Evolutionary conservation across 2,888 invertebrate species (phyloP), one percentile per base, ranked within the genome.

Genomic region (Tetragnatha montana): DNA sequence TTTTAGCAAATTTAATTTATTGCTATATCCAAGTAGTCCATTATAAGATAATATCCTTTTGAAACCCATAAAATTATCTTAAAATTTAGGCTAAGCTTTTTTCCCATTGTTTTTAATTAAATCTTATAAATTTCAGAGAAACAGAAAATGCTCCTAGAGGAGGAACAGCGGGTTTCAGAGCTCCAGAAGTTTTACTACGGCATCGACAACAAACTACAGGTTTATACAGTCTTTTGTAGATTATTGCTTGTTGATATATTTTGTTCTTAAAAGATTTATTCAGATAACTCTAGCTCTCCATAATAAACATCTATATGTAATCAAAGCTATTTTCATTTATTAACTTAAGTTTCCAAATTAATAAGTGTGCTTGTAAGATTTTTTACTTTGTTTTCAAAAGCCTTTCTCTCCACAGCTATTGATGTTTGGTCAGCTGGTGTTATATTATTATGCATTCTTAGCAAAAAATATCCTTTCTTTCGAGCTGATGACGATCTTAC

Each of bases 401-500:
- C 1, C 1, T n/a, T 60, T 60, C 51, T 6, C 79, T 47, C 22
- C 7, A 12, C 21, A 95, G 96, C 96, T 91, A 96, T 98, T 92
- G 98, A 98, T 94, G 95, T 97, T 92, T 98, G 98, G 98, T 97
- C 98, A 80, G 95, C 95, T 74, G 98, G 98, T 88, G 96, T 98
- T 81, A 97, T 98, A 92, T 95, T 98, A 93, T 94, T 97, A 7
- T 96, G 96, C 81, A 95, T 97, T 91, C 94, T 98, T 69, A 96
- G 96, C 92, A 95, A 96, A 73, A 95, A 97, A 14, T 97, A 96
- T 94, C 97, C 97, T 82, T 96, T 98, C 93, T 97, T 98, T 93
- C 96, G 96, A 92, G 96, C 97, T 35, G 95, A 95, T 60, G 97
- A 97, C 93, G 96, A 97, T 93, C 94, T 95, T 91, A 95, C 96